phyloP scores from a whole-genome alignment of 1,140 invertebrate genomes.

The Delia radicum region DNA sequence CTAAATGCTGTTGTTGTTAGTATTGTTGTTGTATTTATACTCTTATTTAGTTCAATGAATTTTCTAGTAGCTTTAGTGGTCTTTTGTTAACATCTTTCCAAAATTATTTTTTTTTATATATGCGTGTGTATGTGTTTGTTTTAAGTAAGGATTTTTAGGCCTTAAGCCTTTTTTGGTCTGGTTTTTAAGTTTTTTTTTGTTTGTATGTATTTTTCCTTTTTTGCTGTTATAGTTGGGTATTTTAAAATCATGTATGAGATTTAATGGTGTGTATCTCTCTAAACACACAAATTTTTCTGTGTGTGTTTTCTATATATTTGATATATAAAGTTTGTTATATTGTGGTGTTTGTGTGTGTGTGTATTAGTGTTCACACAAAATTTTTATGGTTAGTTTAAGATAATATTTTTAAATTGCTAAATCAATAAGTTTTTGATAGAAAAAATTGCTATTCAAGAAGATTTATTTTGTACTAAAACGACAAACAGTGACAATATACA shows the following conservation, averaged over 20 bases:
- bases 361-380: neutral
- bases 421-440: neutral
- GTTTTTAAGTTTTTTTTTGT: neutral
- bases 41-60: neutral
- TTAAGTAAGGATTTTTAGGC: neutral
- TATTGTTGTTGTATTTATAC: neutral
- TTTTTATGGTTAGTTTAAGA: constrained; percentile 2
- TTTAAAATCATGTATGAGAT: neutral
- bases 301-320: neutral
- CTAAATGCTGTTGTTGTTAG: neutral
- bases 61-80: neutral
- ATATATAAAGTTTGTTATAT: neutral
- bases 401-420: neutral
- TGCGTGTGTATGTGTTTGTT: neutral
- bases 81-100: neutral
- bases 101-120: neutral
- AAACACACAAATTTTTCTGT: too few species aligned
- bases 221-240: neutral
- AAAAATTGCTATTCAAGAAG: neutral
- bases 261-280: neutral
- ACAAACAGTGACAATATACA: too few species aligned
- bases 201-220: too few species aligned
- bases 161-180: neutral
- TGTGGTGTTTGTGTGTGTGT: neutral
- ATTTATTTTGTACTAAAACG: neutral